phyloP scores from a whole-genome alignment of 2,113 vertebrate species.

The Orthonyx spaldingii region DNA sequence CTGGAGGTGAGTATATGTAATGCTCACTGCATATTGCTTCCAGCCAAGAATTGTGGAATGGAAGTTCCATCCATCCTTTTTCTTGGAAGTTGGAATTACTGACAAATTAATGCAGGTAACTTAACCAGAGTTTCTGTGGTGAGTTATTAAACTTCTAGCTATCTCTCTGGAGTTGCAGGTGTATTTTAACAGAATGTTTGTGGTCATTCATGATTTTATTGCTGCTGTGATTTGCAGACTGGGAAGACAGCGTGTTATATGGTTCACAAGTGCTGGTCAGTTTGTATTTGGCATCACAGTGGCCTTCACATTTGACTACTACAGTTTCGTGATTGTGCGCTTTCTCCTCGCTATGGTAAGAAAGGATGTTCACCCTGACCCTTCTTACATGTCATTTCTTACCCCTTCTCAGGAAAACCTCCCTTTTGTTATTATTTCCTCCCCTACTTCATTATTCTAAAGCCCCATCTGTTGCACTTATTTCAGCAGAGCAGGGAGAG shows the following conservation, averaged over 20 bases:
- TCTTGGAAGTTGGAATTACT: neutral
- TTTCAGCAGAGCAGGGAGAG: slow-evolving; percentile 61
- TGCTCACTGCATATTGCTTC: neutral
- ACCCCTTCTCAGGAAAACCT: slow-evolving; percentile 29
- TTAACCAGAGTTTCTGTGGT: neutral
- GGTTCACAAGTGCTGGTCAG: slow-evolving; percentile 81
- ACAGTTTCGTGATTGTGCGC: slow-evolving; percentile 79
- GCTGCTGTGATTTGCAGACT: slow-evolving; percentile 70
- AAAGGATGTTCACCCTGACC: neutral
- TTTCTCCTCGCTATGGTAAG: slow-evolving; percentile 92
- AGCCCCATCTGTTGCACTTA: slow-evolving; percentile 59
- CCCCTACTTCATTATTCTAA: slow-evolving; percentile 46
- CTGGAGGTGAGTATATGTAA: neutral
- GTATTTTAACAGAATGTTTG: neutral
- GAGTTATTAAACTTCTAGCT: neutral
- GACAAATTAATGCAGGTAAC: neutral
- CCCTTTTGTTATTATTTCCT: slow-evolving; percentile 31
- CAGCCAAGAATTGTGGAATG: neutral
- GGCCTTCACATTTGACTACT: slow-evolving; percentile 85
- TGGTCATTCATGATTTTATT: neutral
- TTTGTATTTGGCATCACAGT: slow-evolving; percentile 81
- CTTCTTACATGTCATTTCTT: neutral
- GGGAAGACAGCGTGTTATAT: slow-evolving; percentile 82
- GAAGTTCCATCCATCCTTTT: neutral
- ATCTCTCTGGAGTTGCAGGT: neutral